A percentile compares a stretch with the other conserved stretches of the same genome.
phyloP scores from a whole-genome alignment of 2,113 vertebrate genomes.

The Cyanistes caeruleus region DNA sequence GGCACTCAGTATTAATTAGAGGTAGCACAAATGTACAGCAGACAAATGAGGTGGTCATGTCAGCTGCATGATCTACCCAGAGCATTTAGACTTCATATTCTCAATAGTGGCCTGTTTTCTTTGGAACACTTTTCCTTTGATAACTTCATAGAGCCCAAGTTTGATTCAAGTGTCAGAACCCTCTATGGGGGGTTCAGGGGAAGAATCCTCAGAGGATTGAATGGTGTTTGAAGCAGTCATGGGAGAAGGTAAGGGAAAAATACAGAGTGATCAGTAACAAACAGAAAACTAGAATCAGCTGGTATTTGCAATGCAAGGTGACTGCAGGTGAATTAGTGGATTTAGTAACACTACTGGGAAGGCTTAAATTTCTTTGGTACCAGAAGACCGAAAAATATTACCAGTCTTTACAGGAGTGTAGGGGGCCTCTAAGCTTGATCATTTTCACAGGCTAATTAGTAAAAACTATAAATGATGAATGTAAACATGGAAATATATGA shows the following conservation, averaged over 20 bases:
- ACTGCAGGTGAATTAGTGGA: not conserved
- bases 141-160: not conserved
- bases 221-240: not conserved
- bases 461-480: not conserved
- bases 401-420: not conserved
- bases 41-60: not conserved
- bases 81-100: not conserved
- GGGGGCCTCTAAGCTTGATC: not conserved
- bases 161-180: not conserved
- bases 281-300: not conserved
- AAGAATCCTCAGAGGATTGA: not conserved
- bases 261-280: not conserved
- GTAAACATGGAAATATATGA: not conserved
- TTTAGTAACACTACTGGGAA: not conserved
- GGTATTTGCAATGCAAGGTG: not conserved
- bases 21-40: not conserved
- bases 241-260: not conserved
- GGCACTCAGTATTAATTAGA: not conserved
- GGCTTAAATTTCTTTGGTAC: not conserved
- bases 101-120: not conserved
- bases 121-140: not conserved
- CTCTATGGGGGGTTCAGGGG: rapidly evolving
- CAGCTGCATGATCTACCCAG: not conserved
- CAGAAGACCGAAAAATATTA: not conserved
- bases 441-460: not conserved